Conservation (phyloP, 2,113 vertebrate genomes). For the Clupea harengus region DNA sequence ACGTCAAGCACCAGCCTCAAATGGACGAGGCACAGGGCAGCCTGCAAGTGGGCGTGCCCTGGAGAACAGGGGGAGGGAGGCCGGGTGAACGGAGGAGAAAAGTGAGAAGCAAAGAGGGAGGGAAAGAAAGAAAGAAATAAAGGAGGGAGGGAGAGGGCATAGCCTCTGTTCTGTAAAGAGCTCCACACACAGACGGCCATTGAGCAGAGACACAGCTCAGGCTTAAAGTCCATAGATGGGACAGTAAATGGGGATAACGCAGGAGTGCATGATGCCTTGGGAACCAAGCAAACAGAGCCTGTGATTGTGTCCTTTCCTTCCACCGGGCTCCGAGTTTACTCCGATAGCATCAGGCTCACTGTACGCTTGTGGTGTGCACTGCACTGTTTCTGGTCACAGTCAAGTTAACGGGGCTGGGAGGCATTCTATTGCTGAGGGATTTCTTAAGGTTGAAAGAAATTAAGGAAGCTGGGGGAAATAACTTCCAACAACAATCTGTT, state of each 20-base stretch:
- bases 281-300: conserved; percentile 52
- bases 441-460: not conserved
- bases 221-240: conserved; percentile 65
- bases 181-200: conserved; percentile 64
- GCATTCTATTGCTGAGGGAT: not conserved
- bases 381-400: not conserved
- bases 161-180: conserved; percentile 54
- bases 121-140: not conserved
- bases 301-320: conserved; percentile 55
- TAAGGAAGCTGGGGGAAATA: not conserved
- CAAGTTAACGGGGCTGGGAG: not conserved
- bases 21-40: conserved; percentile 58
- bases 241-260: conserved; percentile 54
- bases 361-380: conserved; percentile 28
- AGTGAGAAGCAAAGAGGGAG: conserved; percentile 23
- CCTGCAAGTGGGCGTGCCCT: conserved; percentile 21
- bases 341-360: conserved; percentile 39
- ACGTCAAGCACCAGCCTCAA: conserved; percentile 55
- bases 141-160: conserved; percentile 42
- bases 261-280: conserved; percentile 51
- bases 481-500: no score
- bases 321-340: not conserved
- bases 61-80: not conserved
- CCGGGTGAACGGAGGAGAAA: not conserved
- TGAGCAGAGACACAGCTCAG: conserved; percentile 60